These are phyloP conservation scores for Hydractinia echinata DNA, from an alignment of 30 jellyfish, hydroid and myxozoan genomes.

Conservation along the genomic window DNA sequence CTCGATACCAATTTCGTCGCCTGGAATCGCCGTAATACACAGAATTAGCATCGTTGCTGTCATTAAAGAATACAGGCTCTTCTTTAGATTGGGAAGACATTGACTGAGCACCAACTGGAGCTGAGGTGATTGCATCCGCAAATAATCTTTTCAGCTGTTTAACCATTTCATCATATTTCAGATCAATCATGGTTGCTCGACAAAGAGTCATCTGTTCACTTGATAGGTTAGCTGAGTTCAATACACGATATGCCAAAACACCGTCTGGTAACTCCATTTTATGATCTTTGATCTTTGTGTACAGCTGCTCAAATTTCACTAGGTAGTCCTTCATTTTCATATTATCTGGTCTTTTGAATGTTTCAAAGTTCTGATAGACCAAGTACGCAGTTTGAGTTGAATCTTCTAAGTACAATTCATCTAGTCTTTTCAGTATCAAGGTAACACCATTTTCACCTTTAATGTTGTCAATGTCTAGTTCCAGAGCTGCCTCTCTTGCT, in stretches of 20 bases:
- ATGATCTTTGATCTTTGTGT: conserved; percentile 38
- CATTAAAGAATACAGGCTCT: conserved; percentile 9
- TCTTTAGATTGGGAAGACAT: background rate
- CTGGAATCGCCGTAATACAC: conserved; percentile 1
- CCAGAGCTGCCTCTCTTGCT: too few species aligned
- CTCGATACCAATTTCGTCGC: conserved; percentile 23
- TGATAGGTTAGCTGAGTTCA: conserved; percentile 43
- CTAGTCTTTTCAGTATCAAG: conserved; percentile 16
- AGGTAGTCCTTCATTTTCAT: conserved; percentile 36
- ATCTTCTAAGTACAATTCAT: conserved; percentile 45
- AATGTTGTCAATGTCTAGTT: too few species aligned
- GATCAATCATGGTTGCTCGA: conserved; percentile 34
- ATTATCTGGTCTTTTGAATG: conserved; percentile 33
- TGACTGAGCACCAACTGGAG: conserved; percentile 16
- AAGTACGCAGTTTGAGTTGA: too few species aligned
- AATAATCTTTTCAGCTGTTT: conserved; percentile 42
- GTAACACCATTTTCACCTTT: too few species aligned
- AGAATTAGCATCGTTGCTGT: background rate
- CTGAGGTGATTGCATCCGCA: conserved; percentile 23
- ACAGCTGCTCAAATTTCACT: conserved; percentile 26
- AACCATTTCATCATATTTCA: conserved; percentile 38
- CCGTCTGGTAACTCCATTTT: conserved; percentile 41
- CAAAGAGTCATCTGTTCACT: conserved; percentile 37
- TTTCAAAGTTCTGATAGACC: too few species aligned
- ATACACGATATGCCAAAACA: conserved; percentile 44